Evolutionary conservation across 2,888 invertebrate species (phyloP).

Genomic region (Zaprionus obscuricornis): DNA sequence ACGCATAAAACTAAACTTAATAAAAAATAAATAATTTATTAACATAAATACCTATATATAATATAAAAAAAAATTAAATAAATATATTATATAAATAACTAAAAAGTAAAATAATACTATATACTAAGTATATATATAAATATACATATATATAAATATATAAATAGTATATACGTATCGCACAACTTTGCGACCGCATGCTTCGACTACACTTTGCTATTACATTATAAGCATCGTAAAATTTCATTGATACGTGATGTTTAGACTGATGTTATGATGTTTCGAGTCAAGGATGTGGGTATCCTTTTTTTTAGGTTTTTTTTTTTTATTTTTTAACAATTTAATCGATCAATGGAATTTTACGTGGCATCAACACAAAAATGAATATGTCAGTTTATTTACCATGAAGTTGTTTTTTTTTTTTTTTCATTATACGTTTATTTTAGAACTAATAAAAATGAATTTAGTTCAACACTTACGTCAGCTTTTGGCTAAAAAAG

Average conservation of each 20-base stretch:
- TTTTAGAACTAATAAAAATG: constrained; percentile 64
- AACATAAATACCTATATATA: constrained; percentile 12
- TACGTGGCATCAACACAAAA: constrained; percentile 50
- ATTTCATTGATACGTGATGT: constrained; percentile 60
- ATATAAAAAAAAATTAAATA: constrained; percentile 13
- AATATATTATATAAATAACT: constrained; percentile 7
- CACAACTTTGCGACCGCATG: constrained; percentile 67
- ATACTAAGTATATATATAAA: too few relatives aligned
- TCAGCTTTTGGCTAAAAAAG: constrained; percentile 69
- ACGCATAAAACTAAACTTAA: constrained; percentile 33
- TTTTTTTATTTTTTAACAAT: constrained; percentile 5
- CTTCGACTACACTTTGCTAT: constrained; percentile 70
- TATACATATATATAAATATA: too few relatives aligned
- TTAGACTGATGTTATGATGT: not conserved
- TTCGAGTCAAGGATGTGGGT: constrained; percentile 12
- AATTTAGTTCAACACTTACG: constrained; percentile 78
- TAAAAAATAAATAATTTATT: constrained; percentile 9
- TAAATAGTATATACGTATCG: constrained; percentile 28
- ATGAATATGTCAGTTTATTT: constrained; percentile 42
- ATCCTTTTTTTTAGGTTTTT: constrained; percentile 14
- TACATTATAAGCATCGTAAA: constrained; percentile 56
- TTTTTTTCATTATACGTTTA: constrained; percentile 13
- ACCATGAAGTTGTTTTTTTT: constrained; percentile 36
- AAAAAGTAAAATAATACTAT: constrained; percentile 11
- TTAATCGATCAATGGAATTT: constrained; percentile 62